Conservation (phyloP, 1,140 invertebrate species). For the Panagrolaimus sp. region DNA sequence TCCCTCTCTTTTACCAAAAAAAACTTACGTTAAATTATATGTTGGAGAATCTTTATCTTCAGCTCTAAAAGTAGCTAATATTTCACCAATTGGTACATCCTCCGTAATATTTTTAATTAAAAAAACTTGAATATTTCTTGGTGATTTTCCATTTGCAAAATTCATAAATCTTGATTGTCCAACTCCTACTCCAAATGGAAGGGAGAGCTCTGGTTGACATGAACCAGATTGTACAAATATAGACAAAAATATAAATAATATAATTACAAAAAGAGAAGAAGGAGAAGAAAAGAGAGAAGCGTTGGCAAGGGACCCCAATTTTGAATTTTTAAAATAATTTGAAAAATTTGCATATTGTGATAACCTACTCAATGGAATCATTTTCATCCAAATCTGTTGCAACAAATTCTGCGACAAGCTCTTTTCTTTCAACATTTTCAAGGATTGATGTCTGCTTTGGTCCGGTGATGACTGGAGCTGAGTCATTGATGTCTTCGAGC, state of each 20-base stretch:
- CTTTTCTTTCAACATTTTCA: slow-evolving; percentile 33
- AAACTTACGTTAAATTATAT: slow-evolving; percentile 52
- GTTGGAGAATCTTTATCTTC: slow-evolving; percentile 48
- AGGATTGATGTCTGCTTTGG: slow-evolving; percentile 28
- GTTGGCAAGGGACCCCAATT: not conserved
- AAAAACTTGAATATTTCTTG: slow-evolving; percentile 49
- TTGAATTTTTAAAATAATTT: not conserved
- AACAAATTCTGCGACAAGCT: slow-evolving; percentile 30
- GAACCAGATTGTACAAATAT: not conserved
- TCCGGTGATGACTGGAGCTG: slow-evolving; percentile 73
- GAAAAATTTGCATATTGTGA: no score
- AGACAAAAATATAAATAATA: no score
- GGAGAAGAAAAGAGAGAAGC: not conserved
- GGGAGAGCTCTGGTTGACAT: slow-evolving; percentile 26
- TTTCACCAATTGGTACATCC: slow-evolving; percentile 41
- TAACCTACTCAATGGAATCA: slow-evolving; percentile 38
- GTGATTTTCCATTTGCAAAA: slow-evolving; percentile 25
- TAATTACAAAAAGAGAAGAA: not conserved
- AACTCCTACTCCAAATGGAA: slow-evolving; percentile 33
- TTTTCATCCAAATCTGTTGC: slow-evolving; percentile 36
- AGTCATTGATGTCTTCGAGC: slow-evolving; percentile 88
- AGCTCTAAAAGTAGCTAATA: slow-evolving; percentile 53
- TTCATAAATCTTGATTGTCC: slow-evolving; percentile 25
- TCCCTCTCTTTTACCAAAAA: not conserved
- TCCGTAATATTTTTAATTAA: slow-evolving; percentile 55